These are phyloP conservation scores for Plagodis dolabraria DNA, from an alignment of 2,888 invertebrate species.

Conservation along the genomic window DNA sequence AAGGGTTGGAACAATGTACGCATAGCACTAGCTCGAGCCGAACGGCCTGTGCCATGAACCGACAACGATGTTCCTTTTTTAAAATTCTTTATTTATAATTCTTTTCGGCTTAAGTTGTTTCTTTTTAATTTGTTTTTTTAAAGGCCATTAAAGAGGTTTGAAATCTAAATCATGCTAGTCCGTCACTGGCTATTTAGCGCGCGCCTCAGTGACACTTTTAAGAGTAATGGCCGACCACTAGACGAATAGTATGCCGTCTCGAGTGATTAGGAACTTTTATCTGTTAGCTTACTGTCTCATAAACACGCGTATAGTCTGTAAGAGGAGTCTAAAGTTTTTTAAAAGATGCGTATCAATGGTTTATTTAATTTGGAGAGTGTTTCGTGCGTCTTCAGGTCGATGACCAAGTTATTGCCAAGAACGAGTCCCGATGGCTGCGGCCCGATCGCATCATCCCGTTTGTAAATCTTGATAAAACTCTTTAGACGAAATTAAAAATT, in stretches of 20 bases:
- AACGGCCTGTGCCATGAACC: conserved; percentile 51
- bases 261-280: conserved; percentile 67
- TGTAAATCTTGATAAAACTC: conserved; percentile 66
- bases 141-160: conserved; percentile 72
- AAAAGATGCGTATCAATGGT: conserved; percentile 46
- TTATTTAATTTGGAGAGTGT: conserved; percentile 41
- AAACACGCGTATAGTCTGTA: not conserved
- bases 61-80: conserved; percentile 59
- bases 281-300: conserved; percentile 46
- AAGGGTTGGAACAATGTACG: conserved; percentile 64
- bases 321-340: conserved; percentile 44
- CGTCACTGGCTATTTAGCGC: conserved; percentile 69
- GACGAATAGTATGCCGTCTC: conserved; percentile 61
- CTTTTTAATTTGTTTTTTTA: conserved; percentile 46
- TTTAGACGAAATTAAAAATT: conserved; percentile 59
- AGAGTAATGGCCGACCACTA: conserved; percentile 44
- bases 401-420: conserved; percentile 79
- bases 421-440: conserved; percentile 61
- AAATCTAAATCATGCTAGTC: conserved; percentile 73
- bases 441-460: conserved; percentile 52
- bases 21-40: conserved; percentile 42
- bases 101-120: conserved; percentile 41
- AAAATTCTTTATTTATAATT: conserved; percentile 53
- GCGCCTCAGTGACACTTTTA: conserved; percentile 65
- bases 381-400: conserved; percentile 60